Evolutionary conservation across 2,797 vertebrate species (phyloP).

Genomic region (Limnodromus scolopaceus): DNA sequence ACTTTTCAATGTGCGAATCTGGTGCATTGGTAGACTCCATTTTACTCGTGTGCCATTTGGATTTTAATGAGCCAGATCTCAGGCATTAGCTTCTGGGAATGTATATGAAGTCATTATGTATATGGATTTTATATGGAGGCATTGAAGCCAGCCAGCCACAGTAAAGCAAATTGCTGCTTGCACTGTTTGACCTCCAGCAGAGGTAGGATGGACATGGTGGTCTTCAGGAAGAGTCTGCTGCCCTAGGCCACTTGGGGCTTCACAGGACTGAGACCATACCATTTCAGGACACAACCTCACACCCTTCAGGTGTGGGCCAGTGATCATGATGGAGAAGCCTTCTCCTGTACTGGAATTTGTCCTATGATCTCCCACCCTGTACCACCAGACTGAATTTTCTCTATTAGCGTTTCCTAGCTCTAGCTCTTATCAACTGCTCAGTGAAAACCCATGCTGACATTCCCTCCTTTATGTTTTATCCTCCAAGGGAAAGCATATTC

Average conservation of each 20-base stretch:
- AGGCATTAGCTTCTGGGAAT: not conserved
- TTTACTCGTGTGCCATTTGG: rapidly evolving
- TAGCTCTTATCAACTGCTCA: not conserved
- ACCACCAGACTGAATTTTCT: not conserved
- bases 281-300: not conserved
- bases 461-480: too few relatives aligned
- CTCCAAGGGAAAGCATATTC: not conserved
- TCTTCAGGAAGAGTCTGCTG: rapidly evolving
- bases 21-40: not conserved
- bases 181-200: not conserved
- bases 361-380: not conserved
- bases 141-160: not conserved
- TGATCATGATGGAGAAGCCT: not conserved
- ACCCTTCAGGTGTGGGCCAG: not conserved
- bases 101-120: not conserved
- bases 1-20: not conserved
- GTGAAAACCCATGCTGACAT: not conserved
- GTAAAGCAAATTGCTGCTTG: not conserved
- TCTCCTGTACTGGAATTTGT: not conserved
- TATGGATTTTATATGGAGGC: not conserved
- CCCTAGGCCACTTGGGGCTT: not conserved
- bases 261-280: rapidly evolving
- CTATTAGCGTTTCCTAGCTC: not conserved
- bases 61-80: not conserved
- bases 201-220: rapidly evolving